A percentile compares a stretch with the other conserved stretches of the same genome.
phyloP scores from a whole-genome alignment of 2,797 vertebrate genomes.

The Sebastes melanostomus region DNA sequence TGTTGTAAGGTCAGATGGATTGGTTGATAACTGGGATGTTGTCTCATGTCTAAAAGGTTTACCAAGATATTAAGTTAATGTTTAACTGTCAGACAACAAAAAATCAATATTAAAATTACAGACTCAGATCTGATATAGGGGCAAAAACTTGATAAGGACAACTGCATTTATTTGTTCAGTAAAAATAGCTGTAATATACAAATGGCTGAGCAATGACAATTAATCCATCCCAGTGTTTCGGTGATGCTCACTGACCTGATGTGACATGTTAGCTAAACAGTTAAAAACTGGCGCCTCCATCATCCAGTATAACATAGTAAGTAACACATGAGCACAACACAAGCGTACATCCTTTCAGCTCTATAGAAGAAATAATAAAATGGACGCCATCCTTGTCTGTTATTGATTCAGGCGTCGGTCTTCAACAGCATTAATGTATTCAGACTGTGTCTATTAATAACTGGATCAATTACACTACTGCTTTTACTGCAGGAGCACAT shows the following conservation, averaged over 20 bases:
- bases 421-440: conserved; percentile 8
- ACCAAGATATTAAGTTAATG: too few relatives aligned
- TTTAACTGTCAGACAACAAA: background rate
- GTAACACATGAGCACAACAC: background rate
- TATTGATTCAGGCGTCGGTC: conserved; percentile 8
- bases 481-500: conserved; percentile 8
- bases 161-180: conserved; percentile 7
- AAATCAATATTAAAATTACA: background rate
- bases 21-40: background rate
- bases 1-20: background rate
- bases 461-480: background rate
- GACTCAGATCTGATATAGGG: background rate
- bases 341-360: background rate
- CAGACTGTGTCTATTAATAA: conserved; percentile 27
- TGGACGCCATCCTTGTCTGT: background rate
- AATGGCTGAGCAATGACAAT: conserved; percentile 55
- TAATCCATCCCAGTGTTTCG: conserved; percentile 49
- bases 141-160: background rate
- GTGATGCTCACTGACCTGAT: conserved; percentile 52
- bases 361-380: background rate
- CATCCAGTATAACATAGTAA: background rate
- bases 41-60: background rate
- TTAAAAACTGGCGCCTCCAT: conserved; percentile 4
- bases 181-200: conserved; percentile 57
- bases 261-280: conserved; percentile 14